Evolutionary conservation across 1,140 invertebrate species (phyloP).

Genomic region (Drosophila auraria): DNA sequence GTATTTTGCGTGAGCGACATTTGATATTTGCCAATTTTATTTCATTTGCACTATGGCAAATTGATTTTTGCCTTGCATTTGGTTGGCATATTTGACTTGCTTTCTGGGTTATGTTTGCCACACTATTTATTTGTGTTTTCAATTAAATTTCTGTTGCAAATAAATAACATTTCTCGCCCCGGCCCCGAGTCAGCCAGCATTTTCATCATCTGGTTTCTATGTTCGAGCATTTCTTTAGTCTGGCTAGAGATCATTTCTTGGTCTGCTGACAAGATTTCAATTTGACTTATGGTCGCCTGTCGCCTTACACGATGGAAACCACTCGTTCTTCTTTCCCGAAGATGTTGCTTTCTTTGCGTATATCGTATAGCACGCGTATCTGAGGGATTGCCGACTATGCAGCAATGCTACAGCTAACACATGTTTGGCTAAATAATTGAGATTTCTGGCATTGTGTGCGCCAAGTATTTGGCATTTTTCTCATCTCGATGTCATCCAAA

Average conservation of each 20-base stretch:
- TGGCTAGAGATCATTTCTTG: conserved; percentile 58
- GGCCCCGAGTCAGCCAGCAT: conserved; percentile 11
- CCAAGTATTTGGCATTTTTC: conserved; percentile 70
- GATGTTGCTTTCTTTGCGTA: neutral
- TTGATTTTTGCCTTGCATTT: conserved; percentile 39
- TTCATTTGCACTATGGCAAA: conserved; percentile 30
- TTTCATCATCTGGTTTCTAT: neutral
- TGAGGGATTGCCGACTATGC: conserved; percentile 73
- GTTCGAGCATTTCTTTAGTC: conserved; percentile 5
- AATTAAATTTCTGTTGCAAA: conserved; percentile 59
- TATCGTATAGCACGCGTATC: conserved; percentile 56
- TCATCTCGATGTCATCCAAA: conserved; percentile 48
- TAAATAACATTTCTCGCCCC: conserved; percentile 33
- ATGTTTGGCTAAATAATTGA: conserved; percentile 80
- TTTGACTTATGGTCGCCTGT: conserved; percentile 62
- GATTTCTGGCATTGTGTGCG: conserved; percentile 57
- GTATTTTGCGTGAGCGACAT: neutral
- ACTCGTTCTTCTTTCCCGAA: conserved; percentile 21
- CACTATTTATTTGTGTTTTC: conserved; percentile 55
- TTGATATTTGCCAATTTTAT: conserved; percentile 20
- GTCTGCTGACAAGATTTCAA: conserved; percentile 71
- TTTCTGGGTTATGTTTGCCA: conserved; percentile 40
- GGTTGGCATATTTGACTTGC: conserved; percentile 22
- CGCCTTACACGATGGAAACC: conserved; percentile 43
- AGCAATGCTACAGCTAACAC: conserved; percentile 69